Evolutionary conservation across 2,888 invertebrate genomes (phyloP).

Genomic region (Lasioglossum malachurum): DNA sequence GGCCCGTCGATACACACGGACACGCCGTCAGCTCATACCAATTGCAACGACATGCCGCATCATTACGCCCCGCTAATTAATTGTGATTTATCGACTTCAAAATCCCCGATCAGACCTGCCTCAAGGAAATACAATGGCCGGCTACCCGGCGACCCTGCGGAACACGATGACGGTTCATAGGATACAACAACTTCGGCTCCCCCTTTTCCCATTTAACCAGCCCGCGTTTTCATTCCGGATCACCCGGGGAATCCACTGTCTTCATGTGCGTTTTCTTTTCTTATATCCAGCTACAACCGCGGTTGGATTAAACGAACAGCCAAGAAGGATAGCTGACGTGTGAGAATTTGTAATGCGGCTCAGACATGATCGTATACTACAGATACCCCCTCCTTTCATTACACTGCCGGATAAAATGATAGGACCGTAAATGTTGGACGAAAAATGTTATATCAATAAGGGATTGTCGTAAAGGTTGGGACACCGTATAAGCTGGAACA

Average conservation of each 20-base stretch:
- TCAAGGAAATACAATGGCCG: constrained; percentile 69
- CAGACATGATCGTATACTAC: neutral
- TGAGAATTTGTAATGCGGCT: constrained; percentile 1
- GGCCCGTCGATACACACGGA: constrained; percentile 53
- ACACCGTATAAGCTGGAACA: too few relatives aligned
- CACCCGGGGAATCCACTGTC: constrained; percentile 17
- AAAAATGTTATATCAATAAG: too few relatives aligned
- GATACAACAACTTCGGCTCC: constrained; percentile 32
- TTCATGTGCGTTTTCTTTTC: constrained; percentile 1
- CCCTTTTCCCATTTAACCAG: constrained; percentile 24
- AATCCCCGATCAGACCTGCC: constrained; percentile 69
- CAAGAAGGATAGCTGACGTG: constrained; percentile 1
- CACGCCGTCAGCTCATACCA: constrained; percentile 79
- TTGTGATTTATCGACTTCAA: constrained; percentile 84
- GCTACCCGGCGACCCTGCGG: constrained; percentile 47
- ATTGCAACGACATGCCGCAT: constrained; percentile 84
- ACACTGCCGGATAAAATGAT: neutral
- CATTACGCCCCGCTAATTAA: constrained; percentile 84
- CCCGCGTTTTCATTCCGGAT: constrained; percentile 45
- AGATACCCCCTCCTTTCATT: neutral
- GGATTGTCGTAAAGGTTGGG: too few relatives aligned
- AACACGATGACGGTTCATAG: constrained; percentile 57
- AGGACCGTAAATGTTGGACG: too few relatives aligned
- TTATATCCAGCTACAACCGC: neutral
- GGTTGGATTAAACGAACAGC: neutral